phyloP scores from a whole-genome alignment of 2,113 vertebrate species.

The Acrocephalus kingi region DNA sequence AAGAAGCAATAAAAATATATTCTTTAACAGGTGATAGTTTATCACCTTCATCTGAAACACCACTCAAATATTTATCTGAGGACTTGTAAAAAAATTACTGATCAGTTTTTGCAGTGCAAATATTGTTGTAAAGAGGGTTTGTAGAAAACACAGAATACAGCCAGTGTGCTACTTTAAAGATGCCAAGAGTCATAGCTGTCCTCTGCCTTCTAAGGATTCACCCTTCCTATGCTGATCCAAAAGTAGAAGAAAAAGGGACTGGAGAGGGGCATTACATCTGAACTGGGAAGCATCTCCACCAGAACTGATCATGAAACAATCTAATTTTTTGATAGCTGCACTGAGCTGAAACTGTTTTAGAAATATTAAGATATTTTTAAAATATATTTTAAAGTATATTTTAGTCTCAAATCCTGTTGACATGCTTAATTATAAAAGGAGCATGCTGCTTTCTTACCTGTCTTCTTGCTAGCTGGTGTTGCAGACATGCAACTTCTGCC shows the following conservation, averaged over 20 bases:
- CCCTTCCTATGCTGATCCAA: not conserved
- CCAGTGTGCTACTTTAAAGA: not conserved
- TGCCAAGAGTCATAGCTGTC: not conserved
- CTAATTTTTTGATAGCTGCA: not conserved
- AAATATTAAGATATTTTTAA: not conserved
- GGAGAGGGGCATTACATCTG: not conserved
- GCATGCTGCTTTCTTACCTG: constrained; percentile 74
- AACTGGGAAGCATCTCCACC: not conserved
- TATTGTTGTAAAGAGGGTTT: not conserved
- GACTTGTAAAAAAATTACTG: not conserved
- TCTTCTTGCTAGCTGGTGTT: constrained; percentile 71
- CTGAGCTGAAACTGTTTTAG: not conserved
- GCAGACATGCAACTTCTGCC: constrained; percentile 77
- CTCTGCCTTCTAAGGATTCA: not conserved
- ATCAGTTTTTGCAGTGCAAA: not conserved
- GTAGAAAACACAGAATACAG: not conserved
- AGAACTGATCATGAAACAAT: not conserved
- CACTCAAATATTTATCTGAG: not conserved
- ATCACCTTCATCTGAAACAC: not conserved
- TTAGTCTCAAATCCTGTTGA: not conserved
- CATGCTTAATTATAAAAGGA: not conserved
- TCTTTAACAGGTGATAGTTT: not conserved
- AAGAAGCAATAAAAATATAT: not conserved
- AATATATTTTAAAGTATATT: not conserved
- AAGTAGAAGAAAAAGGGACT: not conserved